A percentile compares a stretch with the other conserved stretches of the same genome.
Evolutionary conservation across 1,140 invertebrate species (phyloP).

Genomic region (Diplogasteroides magnus): DNA sequence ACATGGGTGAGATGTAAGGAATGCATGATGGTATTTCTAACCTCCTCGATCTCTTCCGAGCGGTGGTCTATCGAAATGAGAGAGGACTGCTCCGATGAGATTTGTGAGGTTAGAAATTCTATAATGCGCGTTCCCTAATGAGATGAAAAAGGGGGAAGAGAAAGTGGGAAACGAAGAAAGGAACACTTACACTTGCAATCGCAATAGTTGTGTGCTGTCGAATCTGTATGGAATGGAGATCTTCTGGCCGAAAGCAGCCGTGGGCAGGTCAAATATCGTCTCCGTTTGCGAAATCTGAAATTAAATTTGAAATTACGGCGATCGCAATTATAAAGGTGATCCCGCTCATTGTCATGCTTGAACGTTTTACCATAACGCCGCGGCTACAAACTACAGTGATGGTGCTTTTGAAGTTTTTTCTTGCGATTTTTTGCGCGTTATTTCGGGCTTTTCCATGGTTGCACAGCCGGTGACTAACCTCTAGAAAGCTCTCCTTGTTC

Average conservation of each 20-base stretch:
- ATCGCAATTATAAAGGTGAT: not conserved
- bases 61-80: no score
- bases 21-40: no score
- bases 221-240: constrained; percentile 9
- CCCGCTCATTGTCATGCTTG: not conserved
- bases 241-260: constrained; percentile 9
- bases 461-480: no score
- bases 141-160: no score
- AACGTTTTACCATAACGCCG: constrained; percentile 4
- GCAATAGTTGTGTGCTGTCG: not conserved
- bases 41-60: no score
- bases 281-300: constrained; percentile 20
- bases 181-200: constrained; percentile 7
- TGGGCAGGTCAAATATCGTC: constrained; percentile 8
- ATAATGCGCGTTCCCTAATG: no score
- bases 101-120: no score
- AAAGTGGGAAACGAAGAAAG: no score
- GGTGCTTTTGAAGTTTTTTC: no score
- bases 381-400: no score
- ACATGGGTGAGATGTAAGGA: no score
- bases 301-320: not conserved
- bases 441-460: constrained; percentile 2
- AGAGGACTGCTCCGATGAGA: no score
- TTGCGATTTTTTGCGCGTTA: constrained; percentile 3
- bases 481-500: not conserved